Evolutionary conservation across 2,797 vertebrate genomes (phyloP), one percentile per base, ranked within the genome.

Genomic region (Chaunax sp.): DNA sequence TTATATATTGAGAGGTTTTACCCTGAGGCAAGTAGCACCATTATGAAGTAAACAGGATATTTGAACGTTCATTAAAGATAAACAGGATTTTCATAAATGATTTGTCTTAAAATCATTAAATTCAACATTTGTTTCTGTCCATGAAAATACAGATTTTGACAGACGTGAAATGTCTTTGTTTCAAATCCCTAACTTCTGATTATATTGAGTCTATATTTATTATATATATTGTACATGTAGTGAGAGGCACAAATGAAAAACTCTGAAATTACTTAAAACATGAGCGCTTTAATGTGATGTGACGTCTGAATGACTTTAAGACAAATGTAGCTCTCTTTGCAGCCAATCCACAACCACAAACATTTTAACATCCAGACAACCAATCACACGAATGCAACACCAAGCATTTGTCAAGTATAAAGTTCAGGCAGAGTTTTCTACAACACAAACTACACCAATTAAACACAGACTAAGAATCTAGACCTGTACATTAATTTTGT

Each of bases 241-340:
- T 50, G 43, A 58, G 72, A 72, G 50, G 51, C 82, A 83, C 64
- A 89, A 86, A 86, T 33, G 71, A 81, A 78, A 80, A 76, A 61
- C 67, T 85, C 45, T 64, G 64, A 77, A 74, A 43, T 69, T 57
- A 77, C 67, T 66, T 80, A 75, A 84, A 72, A 80, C 75, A 83
- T 75, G 60, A 81, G 80, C 47, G 54, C 77, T 92, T 92, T 88
- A 87, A 91, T 91, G 64, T 67, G 81, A 69, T 68, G 75, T 66
- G 70, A 75, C 18, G 57, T 73, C 77, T 77, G 49, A 84, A 72
- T 71, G 75, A 86, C 63, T 88, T 88, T 84, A 86, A 86, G 87
- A 89, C 84, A 86, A 77, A 73, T 61, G 45, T 26, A 46, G 52
- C 58, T 70, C 25, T 56, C 20, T 45, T 58, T 60, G n/a, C 52